phyloP scores from a whole-genome alignment of 2,888 invertebrate genomes.

The Drosophila flavopinicola region DNA sequence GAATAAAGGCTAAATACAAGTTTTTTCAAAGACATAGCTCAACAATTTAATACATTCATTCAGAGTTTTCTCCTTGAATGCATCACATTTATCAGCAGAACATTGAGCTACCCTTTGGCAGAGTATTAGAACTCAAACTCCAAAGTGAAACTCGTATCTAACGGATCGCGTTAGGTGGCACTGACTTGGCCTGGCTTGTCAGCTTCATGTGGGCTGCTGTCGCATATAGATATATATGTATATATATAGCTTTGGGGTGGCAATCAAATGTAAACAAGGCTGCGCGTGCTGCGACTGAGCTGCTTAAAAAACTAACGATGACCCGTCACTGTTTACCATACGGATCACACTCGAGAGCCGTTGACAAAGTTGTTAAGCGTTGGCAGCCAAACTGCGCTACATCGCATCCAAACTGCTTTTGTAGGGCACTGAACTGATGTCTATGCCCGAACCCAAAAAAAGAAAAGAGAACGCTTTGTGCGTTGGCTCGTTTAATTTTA shows the following conservation, averaged over 20 bases:
- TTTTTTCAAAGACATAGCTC: too few species aligned
- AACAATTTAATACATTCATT: too few species aligned
- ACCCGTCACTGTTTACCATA: conserved; percentile 67
- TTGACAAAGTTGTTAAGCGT: conserved; percentile 66
- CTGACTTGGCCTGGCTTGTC: conserved; percentile 82
- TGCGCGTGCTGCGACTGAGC: conserved; percentile 71
- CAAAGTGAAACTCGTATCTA: conserved; percentile 40
- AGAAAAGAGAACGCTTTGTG: conserved; percentile 47
- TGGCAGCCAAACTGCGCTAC: conserved; percentile 25
- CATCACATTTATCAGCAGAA: too few species aligned
- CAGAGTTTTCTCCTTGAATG: too few species aligned
- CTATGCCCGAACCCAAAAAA: neutral
- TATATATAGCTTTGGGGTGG: conserved; percentile 42
- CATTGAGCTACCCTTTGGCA: neutral
- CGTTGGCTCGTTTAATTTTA: conserved; percentile 80
- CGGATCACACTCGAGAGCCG: conserved; percentile 76
- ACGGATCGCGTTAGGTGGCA: conserved; percentile 76
- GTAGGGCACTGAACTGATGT: conserved; percentile 19
- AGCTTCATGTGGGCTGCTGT: conserved; percentile 74
- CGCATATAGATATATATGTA: too few species aligned
- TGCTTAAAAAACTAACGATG: conserved; percentile 70
- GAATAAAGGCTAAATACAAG: too few species aligned
- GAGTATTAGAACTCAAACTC: conserved; percentile 6
- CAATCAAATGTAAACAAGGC: conserved; percentile 55
- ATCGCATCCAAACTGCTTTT: neutral